A percentile compares a stretch with the other conserved stretches of the same genome.
phyloP scores from a whole-genome alignment of 2,797 vertebrate species.

The Enoplosus armatus region DNA sequence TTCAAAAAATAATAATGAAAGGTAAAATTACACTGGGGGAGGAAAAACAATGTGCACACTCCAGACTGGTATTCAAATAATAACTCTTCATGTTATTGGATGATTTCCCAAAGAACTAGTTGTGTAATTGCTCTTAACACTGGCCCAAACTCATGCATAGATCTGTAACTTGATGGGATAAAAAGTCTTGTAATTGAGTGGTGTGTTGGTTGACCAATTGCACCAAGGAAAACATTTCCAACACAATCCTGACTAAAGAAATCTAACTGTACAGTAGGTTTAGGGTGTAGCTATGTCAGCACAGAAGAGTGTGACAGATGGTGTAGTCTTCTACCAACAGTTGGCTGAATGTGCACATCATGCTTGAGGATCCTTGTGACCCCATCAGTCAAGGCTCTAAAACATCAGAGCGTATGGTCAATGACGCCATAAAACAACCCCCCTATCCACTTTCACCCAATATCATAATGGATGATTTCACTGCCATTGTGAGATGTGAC shows the following conservation, averaged over 20 bases:
- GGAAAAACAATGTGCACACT: not conserved
- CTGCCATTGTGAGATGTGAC: too few relatives aligned
- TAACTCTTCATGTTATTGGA: not conserved
- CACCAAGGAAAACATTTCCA: not conserved
- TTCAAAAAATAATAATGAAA: conserved; percentile 6
- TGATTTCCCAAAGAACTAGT: not conserved
- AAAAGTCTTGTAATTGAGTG: not conserved
- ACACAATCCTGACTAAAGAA: not conserved
- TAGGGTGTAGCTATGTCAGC: conserved; percentile 31
- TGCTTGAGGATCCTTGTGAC: conserved; percentile 46
- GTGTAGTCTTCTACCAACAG: conserved; percentile 40
- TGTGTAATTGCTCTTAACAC: not conserved
- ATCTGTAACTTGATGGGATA: not conserved
- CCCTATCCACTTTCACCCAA: not conserved
- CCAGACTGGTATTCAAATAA: not conserved
- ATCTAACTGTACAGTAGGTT: not conserved
- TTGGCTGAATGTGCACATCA: conserved; percentile 36
- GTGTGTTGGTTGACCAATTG: not conserved
- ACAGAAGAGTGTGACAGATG: conserved; percentile 56
- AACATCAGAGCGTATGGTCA: conserved; percentile 56
- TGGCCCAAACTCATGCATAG: not conserved
- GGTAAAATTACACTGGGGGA: conserved; percentile 4
- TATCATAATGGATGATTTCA: too few relatives aligned
- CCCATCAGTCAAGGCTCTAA: conserved; percentile 36
- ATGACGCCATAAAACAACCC: conserved; percentile 14